Base-by-base conservation (phyloP, 2,113 vertebrate species). In the Micromys minutus region DNA sequence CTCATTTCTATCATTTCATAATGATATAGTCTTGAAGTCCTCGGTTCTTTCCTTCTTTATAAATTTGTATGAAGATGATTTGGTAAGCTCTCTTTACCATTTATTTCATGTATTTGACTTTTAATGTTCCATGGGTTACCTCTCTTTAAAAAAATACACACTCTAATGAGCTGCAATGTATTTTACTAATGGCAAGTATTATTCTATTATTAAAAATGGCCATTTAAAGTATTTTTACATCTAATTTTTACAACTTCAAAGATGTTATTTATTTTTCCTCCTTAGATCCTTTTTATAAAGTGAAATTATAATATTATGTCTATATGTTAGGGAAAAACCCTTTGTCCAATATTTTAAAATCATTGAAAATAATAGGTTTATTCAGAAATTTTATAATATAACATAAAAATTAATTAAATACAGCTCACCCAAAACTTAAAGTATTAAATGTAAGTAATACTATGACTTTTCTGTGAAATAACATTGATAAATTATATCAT, bases 211-310 rank as follows among this genome's bases (percentile, higher is more conserved):
- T 8, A 90, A 77, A 65, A 31, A 76, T 71, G 1, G 86, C 88
- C 83, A 95, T 87, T 89, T 76, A 94, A 91, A 65, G 15, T 52
- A 74, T 74, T 77, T 96, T 92, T 31, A 22, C 39, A 83, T 77
- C 79, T 86, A 16, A 24, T 74, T 57, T 86, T 80, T 96, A 94
- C 13, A 83, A 3, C 57, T 89, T 77, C 52, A 94, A 87, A 89
- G 75, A 65, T 42, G 15, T 59, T 31, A 74, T 90, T 74, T 61
- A 7, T 85, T 94, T 92, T 21, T 74, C 36, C 6, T 75, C 42
- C 15, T 12, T 75, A 79, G 7, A 12, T 93, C 79, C 71, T 83
- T 87, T 90, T 31, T 79, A 92, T n/a, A 42, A 11, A 63, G 8
- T 87, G 10, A 83, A 92, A 77, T 83, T 55, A 22, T 42, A 74